These are phyloP conservation scores for Malaclemys terrapin DNA, from an alignment of 2,113 vertebrate species.

Conservation along the genomic window DNA sequence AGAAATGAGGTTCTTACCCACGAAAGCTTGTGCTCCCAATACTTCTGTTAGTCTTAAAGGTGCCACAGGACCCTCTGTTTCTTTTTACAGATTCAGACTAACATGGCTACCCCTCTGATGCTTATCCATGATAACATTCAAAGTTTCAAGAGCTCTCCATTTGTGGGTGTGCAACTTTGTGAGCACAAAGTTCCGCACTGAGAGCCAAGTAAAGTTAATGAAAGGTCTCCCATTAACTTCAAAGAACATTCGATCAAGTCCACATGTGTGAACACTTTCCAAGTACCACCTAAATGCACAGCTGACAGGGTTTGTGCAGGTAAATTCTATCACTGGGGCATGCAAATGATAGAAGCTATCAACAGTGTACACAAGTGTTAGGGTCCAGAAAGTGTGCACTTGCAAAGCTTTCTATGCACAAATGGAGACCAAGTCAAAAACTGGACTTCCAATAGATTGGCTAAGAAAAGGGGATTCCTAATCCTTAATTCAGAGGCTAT, in stretches of 20 bases:
- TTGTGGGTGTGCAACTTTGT: not conserved
- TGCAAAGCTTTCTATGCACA: not conserved
- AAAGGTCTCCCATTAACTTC: accelerated
- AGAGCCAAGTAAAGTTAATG: not conserved
- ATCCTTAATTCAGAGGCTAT: not conserved
- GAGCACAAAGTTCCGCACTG: not conserved
- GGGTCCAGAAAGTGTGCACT: not conserved
- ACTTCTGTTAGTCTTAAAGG: too few relatives aligned
- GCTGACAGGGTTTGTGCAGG: not conserved
- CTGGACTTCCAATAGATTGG: not conserved
- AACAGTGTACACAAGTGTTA: accelerated
- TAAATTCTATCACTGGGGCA: not conserved
- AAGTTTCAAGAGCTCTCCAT: not conserved
- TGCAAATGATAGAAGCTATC: not conserved
- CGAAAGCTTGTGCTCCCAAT: too few relatives aligned
- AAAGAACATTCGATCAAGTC: not conserved
- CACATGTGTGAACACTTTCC: not conserved
- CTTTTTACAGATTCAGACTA: too few relatives aligned
- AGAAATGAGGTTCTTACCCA: too few relatives aligned
- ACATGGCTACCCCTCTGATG: not conserved
- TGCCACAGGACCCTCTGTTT: too few relatives aligned
- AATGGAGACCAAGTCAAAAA: not conserved
- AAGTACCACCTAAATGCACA: not conserved
- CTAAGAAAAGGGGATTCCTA: not conserved
- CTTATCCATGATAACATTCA: not conserved